A percentile compares a stretch with the other conserved stretches of the same genome.
Evolutionary conservation across 2,113 vertebrate species (phyloP).

Genomic region (Campylomormyrus numenius): DNA sequence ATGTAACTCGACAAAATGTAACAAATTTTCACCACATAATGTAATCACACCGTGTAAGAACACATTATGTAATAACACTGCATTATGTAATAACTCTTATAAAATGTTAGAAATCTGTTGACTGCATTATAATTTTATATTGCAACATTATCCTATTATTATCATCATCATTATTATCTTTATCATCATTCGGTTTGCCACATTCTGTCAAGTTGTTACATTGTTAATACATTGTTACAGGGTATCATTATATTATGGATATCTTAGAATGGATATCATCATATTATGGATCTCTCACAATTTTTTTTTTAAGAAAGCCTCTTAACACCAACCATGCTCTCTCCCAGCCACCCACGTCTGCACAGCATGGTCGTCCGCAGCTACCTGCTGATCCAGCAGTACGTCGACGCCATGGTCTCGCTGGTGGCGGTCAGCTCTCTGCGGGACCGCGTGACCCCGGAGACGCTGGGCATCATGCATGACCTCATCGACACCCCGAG

Average conservation of each 20-base stretch:
- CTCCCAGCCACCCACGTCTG: constrained; percentile 78
- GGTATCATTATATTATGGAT: neutral
- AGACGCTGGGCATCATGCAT: constrained; percentile 89
- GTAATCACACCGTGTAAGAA: no score
- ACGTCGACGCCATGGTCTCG: constrained; percentile 92
- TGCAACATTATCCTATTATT: no score
- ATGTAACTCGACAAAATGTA: no score
- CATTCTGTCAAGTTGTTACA: no score
- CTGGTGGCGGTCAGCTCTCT: constrained; percentile 79
- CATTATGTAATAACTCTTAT: no score
- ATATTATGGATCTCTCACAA: neutral
- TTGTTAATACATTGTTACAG: no score
- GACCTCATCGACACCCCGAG: constrained; percentile 75
- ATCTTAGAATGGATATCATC: neutral
- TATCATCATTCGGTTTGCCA: no score
- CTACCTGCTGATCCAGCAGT: constrained; percentile 97
- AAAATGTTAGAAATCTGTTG: no score
- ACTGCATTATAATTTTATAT: no score
- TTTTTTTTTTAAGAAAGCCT: neutral
- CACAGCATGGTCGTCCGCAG: constrained; percentile 97
- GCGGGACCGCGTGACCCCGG: constrained; percentile 86
- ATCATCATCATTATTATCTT: neutral
- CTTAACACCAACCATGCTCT: neutral
- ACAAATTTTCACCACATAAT: no score
- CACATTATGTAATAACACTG: no score